phyloP scores from a whole-genome alignment of 1,140 invertebrate species.

The Pinna nobilis region DNA sequence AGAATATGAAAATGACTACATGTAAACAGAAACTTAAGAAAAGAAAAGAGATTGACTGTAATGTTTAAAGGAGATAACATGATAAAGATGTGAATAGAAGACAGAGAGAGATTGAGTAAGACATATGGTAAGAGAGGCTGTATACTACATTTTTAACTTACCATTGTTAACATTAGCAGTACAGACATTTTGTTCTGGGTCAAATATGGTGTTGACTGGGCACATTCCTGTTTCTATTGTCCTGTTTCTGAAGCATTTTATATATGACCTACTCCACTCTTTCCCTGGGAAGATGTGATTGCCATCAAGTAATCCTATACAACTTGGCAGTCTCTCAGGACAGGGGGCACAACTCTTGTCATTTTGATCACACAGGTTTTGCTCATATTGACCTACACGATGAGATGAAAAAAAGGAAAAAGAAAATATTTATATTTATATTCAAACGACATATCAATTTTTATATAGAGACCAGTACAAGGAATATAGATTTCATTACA shows the following conservation, averaged over 20 bases:
- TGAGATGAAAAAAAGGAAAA: neutral
- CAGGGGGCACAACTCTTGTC: slow-evolving; percentile 46
- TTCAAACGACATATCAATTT: too few species aligned
- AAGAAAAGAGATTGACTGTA: neutral
- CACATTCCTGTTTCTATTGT: slow-evolving; percentile 48
- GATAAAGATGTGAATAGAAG: neutral
- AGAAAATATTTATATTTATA: too few species aligned
- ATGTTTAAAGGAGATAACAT: neutral
- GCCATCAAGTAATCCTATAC: slow-evolving; percentile 51
- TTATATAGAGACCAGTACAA: too few species aligned
- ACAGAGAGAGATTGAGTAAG: too few species aligned
- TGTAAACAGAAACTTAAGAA: neutral
- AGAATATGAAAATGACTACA: neutral
- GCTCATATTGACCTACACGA: slow-evolving; percentile 55
- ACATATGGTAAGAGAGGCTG: too few species aligned
- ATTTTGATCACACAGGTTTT: slow-evolving; percentile 25
- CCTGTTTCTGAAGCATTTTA: slow-evolving; percentile 50
- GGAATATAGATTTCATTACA: too few species aligned
- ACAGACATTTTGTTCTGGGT: too few species aligned
- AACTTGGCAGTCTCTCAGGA: slow-evolving; percentile 52
- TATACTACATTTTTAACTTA: too few species aligned
- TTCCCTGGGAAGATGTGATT: slow-evolving; percentile 53
- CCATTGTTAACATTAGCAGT: neutral
- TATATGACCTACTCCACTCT: slow-evolving; percentile 47
- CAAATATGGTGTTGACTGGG: slow-evolving; percentile 18